These are phyloP conservation scores for Suricata suricatta DNA, from an alignment of 2,113 vertebrate genomes.

Conservation along the genomic window DNA sequence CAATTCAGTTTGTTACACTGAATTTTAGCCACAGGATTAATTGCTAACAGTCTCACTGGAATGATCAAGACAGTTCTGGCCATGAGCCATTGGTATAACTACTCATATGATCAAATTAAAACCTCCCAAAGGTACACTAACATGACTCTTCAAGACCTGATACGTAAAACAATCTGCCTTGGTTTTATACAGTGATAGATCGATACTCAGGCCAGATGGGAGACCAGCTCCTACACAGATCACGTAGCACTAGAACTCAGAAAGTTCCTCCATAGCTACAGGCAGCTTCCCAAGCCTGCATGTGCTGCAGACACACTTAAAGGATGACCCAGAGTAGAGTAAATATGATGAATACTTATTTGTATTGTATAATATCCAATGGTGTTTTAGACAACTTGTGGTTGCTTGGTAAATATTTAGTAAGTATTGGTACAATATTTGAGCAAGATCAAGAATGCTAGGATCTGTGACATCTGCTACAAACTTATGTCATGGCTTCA, in stretches of 20 bases:
- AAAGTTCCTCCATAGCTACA: not conserved
- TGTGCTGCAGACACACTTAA: not conserved
- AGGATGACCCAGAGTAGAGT: not conserved
- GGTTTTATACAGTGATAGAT: not conserved
- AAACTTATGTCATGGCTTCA: not conserved
- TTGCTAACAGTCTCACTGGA: not conserved
- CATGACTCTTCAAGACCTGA: not conserved
- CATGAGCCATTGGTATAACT: not conserved
- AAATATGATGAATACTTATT: not conserved
- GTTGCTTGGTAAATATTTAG: not conserved
- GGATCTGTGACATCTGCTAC: not conserved
- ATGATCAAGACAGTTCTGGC: not conserved
- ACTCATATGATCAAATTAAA: conserved; percentile 38
- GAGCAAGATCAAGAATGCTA: not conserved
- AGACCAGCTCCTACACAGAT: not conserved
- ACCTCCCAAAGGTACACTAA: not conserved
- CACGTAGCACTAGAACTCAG: not conserved
- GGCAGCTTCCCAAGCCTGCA: not conserved
- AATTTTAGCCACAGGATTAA: conserved; percentile 46
- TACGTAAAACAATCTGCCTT: not conserved
- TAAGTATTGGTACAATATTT: not conserved
- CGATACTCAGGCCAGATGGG: not conserved
- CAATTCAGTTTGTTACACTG: not conserved
- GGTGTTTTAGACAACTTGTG: not conserved
- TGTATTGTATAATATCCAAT: not conserved